A percentile compares a stretch with the other conserved stretches of the same genome.
Evolutionary conservation across 2,797 vertebrate species (phyloP).

Genomic region (Carapus acus): DNA sequence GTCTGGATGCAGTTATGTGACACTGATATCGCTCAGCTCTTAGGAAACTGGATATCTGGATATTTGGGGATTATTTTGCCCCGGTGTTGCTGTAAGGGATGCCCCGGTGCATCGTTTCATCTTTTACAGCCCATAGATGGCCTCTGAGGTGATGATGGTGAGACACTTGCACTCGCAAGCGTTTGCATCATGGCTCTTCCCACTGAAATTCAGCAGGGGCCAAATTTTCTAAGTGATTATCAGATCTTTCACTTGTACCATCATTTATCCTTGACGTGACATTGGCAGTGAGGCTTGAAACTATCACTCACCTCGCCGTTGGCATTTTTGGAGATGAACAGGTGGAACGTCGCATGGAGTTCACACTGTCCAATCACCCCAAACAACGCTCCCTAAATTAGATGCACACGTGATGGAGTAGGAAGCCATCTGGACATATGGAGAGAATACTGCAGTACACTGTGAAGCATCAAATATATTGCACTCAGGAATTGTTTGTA

Average conservation of each 20-base stretch:
- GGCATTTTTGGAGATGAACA: constrained; percentile 21
- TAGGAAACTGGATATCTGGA: too few relatives aligned
- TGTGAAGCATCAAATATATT: neutral
- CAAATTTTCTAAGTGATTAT: constrained; percentile 1
- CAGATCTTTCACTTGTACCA: constrained; percentile 16
- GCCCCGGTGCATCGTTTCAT: constrained; percentile 12
- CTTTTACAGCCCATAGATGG: constrained; percentile 6
- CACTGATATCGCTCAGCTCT: too few relatives aligned
- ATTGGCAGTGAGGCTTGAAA: constrained; percentile 44
- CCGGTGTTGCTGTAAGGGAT: neutral
- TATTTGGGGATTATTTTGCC: constrained; percentile 12
- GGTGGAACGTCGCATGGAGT: constrained; percentile 24
- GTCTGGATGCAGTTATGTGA: too few relatives aligned
- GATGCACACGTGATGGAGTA: constrained; percentile 29
- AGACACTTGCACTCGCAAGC: constrained; percentile 13
- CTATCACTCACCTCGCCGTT: constrained; percentile 21
- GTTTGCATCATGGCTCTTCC: constrained; percentile 10
- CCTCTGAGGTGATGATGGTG: constrained; percentile 26
- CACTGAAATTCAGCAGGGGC: neutral
- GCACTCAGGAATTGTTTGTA: neutral
- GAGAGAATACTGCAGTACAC: constrained; percentile 19
- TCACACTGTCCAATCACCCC: constrained; percentile 8
- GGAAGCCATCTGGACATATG: constrained; percentile 11
- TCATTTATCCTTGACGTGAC: constrained; percentile 59
- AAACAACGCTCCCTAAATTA: constrained; percentile 28